Conservation (phyloP, 2,888 invertebrate genomes). For the Glaucopsyche alexis region DNA sequence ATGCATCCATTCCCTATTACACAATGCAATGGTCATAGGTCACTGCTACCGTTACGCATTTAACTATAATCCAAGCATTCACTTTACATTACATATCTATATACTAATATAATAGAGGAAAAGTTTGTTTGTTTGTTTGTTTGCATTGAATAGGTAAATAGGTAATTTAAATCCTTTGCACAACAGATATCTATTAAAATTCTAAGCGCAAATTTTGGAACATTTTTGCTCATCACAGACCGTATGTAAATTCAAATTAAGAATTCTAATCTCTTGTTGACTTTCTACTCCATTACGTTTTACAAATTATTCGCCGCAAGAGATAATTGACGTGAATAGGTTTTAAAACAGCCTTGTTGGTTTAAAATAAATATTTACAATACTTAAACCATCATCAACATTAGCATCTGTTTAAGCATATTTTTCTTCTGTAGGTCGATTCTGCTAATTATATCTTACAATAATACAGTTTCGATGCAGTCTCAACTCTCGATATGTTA, state of each 20-base stretch:
- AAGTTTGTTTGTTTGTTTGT: too few relatives aligned
- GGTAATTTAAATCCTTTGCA: too few relatives aligned
- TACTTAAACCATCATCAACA: neutral
- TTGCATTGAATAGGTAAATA: too few relatives aligned
- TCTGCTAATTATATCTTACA: too few relatives aligned
- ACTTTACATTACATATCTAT: neutral
- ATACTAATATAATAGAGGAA: too few relatives aligned
- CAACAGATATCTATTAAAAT: conserved; percentile 6
- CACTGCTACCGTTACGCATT: conserved; percentile 28
- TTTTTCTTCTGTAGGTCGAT: too few relatives aligned
- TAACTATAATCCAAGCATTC: neutral
- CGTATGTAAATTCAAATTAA: conserved; percentile 28
- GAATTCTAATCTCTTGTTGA: conserved; percentile 31
- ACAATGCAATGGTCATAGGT: conserved; percentile 32
- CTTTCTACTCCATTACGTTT: conserved; percentile 31
- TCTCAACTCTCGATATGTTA: too few relatives aligned
- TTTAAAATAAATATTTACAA: neutral
- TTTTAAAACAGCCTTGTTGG: neutral
- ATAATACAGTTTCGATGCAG: too few relatives aligned
- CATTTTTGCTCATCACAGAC: neutral
- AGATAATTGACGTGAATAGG: conserved; percentile 12
- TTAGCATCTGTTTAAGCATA: too few relatives aligned
- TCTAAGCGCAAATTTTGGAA: conserved; percentile 13
- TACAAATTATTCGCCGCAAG: conserved; percentile 27
- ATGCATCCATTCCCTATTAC: conserved; percentile 31